Conservation (phyloP, 2,797 vertebrate genomes). For the Smutsia gigantea region DNA sequence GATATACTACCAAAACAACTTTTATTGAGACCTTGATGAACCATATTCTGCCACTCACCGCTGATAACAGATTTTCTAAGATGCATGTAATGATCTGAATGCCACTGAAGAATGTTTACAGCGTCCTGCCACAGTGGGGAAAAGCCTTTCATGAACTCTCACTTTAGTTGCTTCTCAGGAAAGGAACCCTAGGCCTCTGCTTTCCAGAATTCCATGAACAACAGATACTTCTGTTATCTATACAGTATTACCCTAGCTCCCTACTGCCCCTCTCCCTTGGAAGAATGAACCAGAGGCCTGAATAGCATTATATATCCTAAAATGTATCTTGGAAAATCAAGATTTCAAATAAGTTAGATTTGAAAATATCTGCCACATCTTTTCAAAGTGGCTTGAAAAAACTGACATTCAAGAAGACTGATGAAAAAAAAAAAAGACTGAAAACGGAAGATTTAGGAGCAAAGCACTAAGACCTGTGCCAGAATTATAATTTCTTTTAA, state of each 20-base stretch:
- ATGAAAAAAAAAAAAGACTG: background rate
- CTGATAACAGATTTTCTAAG: background rate
- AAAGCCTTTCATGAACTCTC: background rate
- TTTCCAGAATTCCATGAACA: conserved; percentile 3
- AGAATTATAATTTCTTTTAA: conserved; percentile 77
- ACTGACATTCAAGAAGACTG: background rate
- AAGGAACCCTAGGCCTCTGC: background rate
- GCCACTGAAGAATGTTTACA: background rate
- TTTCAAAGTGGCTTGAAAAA: conserved; percentile 26
- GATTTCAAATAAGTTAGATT: background rate
- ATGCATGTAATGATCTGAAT: conserved; percentile 5
- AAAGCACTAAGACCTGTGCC: conserved; percentile 42
- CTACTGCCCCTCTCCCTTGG: background rate
- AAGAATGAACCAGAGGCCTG: background rate
- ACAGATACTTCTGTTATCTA: background rate
- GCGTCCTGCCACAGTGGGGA: background rate
- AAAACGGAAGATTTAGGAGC: conserved; percentile 19
- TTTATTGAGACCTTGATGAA: background rate
- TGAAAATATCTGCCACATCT: conserved; percentile 25
- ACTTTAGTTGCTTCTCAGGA: background rate
- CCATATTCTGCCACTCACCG: background rate
- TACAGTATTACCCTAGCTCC: background rate
- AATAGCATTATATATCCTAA: background rate
- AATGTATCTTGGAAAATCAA: background rate
- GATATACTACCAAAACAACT: background rate